Base-by-base conservation (phyloP, 2,113 vertebrate genomes). In the Phylloscopus whistleri region DNA sequence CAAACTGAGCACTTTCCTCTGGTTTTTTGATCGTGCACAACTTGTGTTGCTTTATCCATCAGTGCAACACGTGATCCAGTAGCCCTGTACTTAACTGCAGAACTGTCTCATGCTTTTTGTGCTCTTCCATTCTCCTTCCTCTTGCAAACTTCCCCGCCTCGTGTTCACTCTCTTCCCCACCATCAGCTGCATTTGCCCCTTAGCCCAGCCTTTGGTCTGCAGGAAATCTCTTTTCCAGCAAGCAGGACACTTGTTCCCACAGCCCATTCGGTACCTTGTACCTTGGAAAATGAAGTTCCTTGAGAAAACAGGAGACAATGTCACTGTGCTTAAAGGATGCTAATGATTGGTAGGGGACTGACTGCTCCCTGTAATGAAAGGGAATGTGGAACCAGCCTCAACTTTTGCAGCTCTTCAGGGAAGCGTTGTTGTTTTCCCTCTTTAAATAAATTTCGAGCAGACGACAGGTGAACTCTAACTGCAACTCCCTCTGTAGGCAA, bases 401-500 rank as follows among this genome's bases (percentile, higher is more conserved):
- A 23, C 4, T 10, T 93, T 73, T 95, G 90, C 89, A 93, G 96
- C 91, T 88, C 96, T 94, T 93, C 13, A 7, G 95, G 94, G 96
- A 96, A 73, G 83, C 5, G 18, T 49, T 91, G 85, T 64, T 96
- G 77, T 94, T 96, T 73, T 72, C 77, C 87, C 84, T 84, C 73
- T 91, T 94, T 88, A 96, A 91, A 96, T 97, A 97, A 95, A 97
- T 97, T 90, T 20, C 41, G 11, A 92, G 62, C 63, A 91, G 72
- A 53, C 4, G 78, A 94, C 96, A 94, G 75, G 93, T 97, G 96
- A 97, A 97, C 97, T 96, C 93, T 11, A 66, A 84, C 30, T 96
- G 92, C 74, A 95, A 84, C 90, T 97, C 95, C 97, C 97, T 96
- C 76, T 93, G 96, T 87, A 95, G 79, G 90, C 80, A 93, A 96